Conservation (phyloP, 2,113 vertebrate genomes). For the Alouatta palliata region DNA sequence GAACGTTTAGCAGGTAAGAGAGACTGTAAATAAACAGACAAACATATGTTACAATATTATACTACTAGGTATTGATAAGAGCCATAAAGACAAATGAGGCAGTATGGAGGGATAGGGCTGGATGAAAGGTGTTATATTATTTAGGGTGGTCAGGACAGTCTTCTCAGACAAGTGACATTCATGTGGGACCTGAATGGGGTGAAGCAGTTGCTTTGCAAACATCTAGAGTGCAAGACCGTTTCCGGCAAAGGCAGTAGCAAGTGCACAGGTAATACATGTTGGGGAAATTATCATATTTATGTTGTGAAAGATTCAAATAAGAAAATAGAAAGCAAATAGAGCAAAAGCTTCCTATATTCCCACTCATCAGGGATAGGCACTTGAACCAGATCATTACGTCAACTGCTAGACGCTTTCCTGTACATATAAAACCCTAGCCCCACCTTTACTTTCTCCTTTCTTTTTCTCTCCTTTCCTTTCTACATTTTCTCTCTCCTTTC, state of each 20-base stretch:
- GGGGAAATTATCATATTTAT: background rate
- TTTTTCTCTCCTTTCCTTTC: background rate
- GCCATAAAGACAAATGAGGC: background rate
- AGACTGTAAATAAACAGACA: background rate
- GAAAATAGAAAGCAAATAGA: background rate
- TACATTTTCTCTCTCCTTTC: background rate
- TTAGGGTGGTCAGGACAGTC: background rate
- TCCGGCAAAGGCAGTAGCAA: background rate
- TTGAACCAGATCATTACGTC: background rate
- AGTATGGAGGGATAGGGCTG: background rate
- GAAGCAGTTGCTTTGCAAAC: background rate
- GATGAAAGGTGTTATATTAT: background rate
- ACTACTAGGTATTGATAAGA: background rate
- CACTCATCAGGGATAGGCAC: background rate
- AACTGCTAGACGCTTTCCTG: background rate
- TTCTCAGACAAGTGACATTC: background rate
- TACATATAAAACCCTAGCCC: background rate
- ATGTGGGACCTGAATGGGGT: background rate
- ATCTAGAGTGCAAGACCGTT: background rate
- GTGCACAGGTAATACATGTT: background rate
- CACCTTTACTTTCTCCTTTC: background rate
- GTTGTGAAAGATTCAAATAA: background rate
- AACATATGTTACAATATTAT: background rate
- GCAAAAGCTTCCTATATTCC: background rate
- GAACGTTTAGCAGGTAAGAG: background rate